Evolutionary conservation across 2,888 invertebrate species (phyloP), one percentile per base, ranked within the genome.

Genomic region (Empis stercorea): DNA sequence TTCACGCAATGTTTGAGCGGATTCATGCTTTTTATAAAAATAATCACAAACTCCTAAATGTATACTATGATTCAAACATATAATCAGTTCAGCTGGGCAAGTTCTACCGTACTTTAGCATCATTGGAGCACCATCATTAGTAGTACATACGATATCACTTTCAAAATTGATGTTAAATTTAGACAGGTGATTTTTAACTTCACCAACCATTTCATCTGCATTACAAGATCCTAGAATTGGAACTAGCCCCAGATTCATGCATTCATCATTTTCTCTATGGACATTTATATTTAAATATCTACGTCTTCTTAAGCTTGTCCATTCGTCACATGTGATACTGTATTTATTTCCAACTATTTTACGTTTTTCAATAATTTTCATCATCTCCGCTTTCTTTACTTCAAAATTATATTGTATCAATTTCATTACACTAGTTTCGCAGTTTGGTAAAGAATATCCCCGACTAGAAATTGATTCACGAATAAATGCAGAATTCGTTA

Each of bases 211-310:
- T 41, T 41, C 41, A 41, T 41, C 41, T 41, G 27, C 41, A 41
- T 41, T 41, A 41, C 41, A 41, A 41, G 41, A 39, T 39, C 39
- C 23, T 39, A 39, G 39, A 15, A 30, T 41, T 41, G 41, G 41
- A 41, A 41, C 41, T 41, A 41, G 41, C 41, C 27, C 41, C 39
- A 39, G 41, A 41, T 41, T 41, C 41, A 30, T 41, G 41, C 41
- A 41, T 41, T 41, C 41, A 15, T 27, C 30, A 14, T 41, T 41
- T 41, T 41, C 30, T 41, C 27, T 30, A 27, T 41, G 41, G 41
- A 41, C 23, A 41, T 41, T 41, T 41, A 41, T 41, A 41, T 41
- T 41, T 41, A 14, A 41, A 41, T 41, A 41, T 23, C 27, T 39
- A 39, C 39, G 39, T 39, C 39, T 41, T 41, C 27, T 27, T 27